Conservation (phyloP, 1,140 invertebrate genomes). For the Heliconius eleuchia region DNA sequence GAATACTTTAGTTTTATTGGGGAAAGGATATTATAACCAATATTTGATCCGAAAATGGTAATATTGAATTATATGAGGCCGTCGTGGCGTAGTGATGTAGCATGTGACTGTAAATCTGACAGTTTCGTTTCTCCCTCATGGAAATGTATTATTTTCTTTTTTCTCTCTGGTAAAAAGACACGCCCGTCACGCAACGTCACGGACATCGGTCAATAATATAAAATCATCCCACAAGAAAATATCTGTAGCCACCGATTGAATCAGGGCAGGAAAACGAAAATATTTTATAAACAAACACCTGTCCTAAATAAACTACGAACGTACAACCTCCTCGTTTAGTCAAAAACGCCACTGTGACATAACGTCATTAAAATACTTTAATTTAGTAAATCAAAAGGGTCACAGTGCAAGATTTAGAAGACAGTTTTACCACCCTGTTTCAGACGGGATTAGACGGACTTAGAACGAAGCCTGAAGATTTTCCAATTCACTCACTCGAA, state of each 20-base stretch:
- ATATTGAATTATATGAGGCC: neutral
- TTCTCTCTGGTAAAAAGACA: no score
- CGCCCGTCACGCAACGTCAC: no score
- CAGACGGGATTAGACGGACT: constrained; percentile 35
- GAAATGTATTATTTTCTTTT: no score
- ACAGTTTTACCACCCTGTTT: constrained; percentile 7
- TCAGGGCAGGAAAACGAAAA: no score
- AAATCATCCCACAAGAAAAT: no score
- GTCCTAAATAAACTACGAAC: neutral
- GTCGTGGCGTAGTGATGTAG: no score
- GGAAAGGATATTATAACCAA: constrained; percentile 7
- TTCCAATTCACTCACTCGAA: constrained; percentile 37
- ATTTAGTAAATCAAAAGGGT: neutral
- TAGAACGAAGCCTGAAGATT: constrained; percentile 35
- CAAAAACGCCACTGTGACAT: neutral
- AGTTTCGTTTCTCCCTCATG: no score
- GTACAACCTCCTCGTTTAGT: neutral
- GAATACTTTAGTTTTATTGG: neutral
- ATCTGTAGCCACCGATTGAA: no score
- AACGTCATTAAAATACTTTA: neutral
- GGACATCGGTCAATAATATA: no score
- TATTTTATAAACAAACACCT: no score
- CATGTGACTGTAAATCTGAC: no score
- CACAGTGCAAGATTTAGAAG: neutral
- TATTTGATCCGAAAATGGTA: neutral